phyloP scores from a whole-genome alignment of 2,888 invertebrate species.

The Pandemis heparana region DNA sequence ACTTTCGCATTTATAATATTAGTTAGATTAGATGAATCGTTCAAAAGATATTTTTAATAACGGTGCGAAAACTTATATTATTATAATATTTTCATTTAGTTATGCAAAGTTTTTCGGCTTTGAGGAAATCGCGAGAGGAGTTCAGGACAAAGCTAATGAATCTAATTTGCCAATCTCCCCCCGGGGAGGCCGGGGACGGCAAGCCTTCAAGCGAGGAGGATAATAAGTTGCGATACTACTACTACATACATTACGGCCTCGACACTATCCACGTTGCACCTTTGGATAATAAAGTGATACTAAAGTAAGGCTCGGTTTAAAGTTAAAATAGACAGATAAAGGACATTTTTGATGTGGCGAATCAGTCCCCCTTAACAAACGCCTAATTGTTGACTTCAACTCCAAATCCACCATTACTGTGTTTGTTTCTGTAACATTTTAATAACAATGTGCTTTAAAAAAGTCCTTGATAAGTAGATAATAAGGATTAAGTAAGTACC shows the following conservation, averaged over 20 bases:
- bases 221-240: constrained; percentile 93
- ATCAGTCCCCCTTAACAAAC: too few relatives aligned
- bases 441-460: too few relatives aligned
- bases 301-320: constrained; percentile 71
- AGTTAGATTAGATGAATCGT: too few relatives aligned
- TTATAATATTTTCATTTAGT: constrained; percentile 62
- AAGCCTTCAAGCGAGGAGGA: constrained; percentile 88
- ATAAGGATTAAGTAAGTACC: too few relatives aligned
- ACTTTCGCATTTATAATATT: too few relatives aligned
- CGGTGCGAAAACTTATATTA: background rate
- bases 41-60: background rate
- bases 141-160: constrained; percentile 92
- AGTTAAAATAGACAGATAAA: background rate
- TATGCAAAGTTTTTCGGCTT: constrained; percentile 88
- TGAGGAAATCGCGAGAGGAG: constrained; percentile 91
- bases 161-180: constrained; percentile 87
- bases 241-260: constrained; percentile 95
- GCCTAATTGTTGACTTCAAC: too few relatives aligned
- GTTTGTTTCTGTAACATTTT: too few relatives aligned
- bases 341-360: too few relatives aligned
- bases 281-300: constrained; percentile 90
- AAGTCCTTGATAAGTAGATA: too few relatives aligned
- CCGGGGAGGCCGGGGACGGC: constrained; percentile 69
- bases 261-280: constrained; percentile 96
- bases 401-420: too few relatives aligned